Conservation (phyloP, 2,797 vertebrate genomes). For the Helarctos malayanus region DNA sequence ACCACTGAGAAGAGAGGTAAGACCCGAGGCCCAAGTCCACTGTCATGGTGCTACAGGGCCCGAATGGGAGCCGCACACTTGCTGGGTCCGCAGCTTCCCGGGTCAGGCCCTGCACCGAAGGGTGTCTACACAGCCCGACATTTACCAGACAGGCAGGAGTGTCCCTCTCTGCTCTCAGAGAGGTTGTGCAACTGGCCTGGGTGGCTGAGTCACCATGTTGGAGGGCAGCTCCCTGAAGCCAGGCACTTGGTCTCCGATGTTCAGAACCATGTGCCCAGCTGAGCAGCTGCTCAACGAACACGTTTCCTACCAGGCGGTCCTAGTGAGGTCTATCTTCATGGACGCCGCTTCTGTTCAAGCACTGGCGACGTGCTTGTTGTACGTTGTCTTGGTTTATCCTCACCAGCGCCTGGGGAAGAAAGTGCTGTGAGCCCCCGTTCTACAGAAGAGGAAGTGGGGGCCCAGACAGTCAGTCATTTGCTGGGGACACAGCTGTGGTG, state of each 20-base stretch:
- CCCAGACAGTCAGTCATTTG: neutral
- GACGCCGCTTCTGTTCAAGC: fast-evolving
- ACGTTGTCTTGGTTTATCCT: fast-evolving
- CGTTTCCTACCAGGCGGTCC: fast-evolving
- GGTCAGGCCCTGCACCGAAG: fast-evolving
- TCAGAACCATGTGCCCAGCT: fast-evolving
- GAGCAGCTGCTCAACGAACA: fast-evolving
- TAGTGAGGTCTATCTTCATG: fast-evolving
- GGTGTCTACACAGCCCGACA: fast-evolving
- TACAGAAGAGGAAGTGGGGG: neutral
- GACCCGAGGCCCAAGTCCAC: neutral
- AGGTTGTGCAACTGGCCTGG: neutral
- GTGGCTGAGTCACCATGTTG: fast-evolving
- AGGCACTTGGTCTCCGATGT: neutral
- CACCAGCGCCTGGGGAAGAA: fast-evolving
- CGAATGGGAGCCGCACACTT: fast-evolving
- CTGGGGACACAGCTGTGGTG: neutral
- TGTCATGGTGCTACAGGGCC: neutral
- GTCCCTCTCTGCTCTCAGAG: neutral
- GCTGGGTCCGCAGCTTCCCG: fast-evolving
- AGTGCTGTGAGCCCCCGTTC: fast-evolving
- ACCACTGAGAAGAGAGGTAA: conserved; percentile 97
- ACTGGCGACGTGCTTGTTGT: fast-evolving
- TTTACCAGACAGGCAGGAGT: fast-evolving
- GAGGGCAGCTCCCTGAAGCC: neutral